These are phyloP conservation scores for Pteropus rufus DNA, from an alignment of 2,797 vertebrate genomes.

Conservation along the genomic window DNA sequence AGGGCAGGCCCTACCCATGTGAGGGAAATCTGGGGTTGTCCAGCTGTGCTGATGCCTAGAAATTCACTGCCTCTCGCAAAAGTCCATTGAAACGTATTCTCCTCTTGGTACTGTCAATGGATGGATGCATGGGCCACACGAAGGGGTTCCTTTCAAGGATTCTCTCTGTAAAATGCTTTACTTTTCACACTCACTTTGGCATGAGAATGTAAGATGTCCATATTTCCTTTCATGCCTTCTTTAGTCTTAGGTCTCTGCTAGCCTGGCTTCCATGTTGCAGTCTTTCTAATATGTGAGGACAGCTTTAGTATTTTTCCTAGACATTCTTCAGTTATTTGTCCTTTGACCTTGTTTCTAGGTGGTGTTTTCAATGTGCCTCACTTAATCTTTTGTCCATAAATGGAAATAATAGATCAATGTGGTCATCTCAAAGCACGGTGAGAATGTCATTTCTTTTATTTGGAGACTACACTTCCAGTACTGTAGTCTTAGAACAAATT, in stretches of 20 bases:
- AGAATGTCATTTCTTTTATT: not conserved
- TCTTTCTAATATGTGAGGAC: not conserved
- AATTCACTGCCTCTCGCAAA: not conserved
- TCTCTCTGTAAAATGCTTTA: not conserved
- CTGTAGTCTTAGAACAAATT: conserved; percentile 8
- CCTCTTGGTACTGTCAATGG: not conserved
- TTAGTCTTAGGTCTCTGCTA: not conserved
- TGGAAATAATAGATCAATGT: not conserved
- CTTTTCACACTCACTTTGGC: not conserved
- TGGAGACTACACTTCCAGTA: not conserved
- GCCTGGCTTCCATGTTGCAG: not conserved
- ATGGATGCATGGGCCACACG: accelerated
- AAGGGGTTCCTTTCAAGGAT: not conserved
- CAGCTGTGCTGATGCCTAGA: not conserved
- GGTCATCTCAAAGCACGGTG: not conserved
- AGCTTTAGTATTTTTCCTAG: not conserved
- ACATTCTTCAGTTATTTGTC: not conserved
- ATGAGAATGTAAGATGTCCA: not conserved
- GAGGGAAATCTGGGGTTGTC: not conserved
- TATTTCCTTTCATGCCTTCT: not conserved
- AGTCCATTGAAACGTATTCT: not conserved
- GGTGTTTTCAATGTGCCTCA: not conserved
- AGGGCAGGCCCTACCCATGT: not conserved
- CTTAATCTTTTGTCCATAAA: not conserved
- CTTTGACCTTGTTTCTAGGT: not conserved